Conservation (phyloP, 2,113 vertebrate genomes). For the Polypterus bichir region DNA sequence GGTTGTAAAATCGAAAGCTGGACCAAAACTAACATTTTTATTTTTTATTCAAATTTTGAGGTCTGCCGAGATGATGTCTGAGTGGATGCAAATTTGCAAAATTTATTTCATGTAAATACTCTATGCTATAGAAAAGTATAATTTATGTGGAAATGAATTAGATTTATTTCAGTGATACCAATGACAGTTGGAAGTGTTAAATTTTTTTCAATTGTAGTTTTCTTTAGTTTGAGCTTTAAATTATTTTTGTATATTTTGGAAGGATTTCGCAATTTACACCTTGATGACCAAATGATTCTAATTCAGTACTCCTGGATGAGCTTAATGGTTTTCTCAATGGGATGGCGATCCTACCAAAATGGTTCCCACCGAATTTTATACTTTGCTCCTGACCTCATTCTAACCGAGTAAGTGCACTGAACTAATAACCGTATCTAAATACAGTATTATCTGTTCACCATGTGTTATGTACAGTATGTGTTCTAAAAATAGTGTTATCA, state of each 20-base stretch:
- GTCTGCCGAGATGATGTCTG: too few relatives aligned
- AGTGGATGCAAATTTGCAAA: too few relatives aligned
- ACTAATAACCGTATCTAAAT: constrained; percentile 6
- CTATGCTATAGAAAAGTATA: too few relatives aligned
- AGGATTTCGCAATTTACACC: constrained; percentile 92
- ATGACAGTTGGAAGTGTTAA: too few relatives aligned
- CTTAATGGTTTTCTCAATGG: constrained; percentile 87
- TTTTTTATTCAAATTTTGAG: too few relatives aligned
- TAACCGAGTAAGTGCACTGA: constrained; percentile 79
- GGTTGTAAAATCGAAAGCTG: too few relatives aligned
- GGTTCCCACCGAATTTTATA: constrained; percentile 84
- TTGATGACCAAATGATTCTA: constrained; percentile 94
- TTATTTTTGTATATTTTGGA: constrained; percentile 12
- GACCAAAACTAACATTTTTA: too few relatives aligned
- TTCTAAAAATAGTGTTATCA: background rate
- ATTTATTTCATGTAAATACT: too few relatives aligned
- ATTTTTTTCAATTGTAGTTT: too few relatives aligned
- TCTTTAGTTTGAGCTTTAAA: background rate
- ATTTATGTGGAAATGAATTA: too few relatives aligned
- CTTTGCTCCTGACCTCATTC: constrained; percentile 87
- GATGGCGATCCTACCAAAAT: constrained; percentile 91
- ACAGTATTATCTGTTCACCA: background rate
- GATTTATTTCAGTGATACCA: too few relatives aligned
- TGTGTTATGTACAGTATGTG: background rate
- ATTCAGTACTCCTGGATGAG: constrained; percentile 98